Evolutionary conservation across 2,113 vertebrate species (phyloP).

Genomic region (Phalacrocorax aristotelis): DNA sequence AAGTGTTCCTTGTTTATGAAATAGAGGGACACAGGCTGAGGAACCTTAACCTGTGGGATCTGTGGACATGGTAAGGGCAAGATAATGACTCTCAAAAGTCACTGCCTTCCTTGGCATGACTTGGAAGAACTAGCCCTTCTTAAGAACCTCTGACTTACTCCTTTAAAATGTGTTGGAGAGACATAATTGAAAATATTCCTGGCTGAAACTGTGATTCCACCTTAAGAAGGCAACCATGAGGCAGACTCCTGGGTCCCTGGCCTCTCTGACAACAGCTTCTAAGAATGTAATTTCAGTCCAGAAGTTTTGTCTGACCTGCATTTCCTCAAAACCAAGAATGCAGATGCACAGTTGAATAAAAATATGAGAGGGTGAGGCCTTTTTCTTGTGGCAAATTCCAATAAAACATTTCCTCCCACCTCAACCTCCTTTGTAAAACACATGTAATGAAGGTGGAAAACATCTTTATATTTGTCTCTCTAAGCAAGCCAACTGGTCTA

Average conservation of each 20-base stretch:
- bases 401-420: neutral
- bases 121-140: neutral
- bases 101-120: neutral
- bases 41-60: neutral
- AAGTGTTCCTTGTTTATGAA: neutral
- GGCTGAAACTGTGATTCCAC: neutral
- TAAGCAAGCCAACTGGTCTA: neutral
- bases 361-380: neutral
- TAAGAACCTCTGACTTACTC: neutral
- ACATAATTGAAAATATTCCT: neutral
- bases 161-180: neutral
- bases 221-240: neutral
- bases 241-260: neutral
- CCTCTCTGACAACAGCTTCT: neutral
- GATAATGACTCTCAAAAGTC: neutral
- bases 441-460: neutral
- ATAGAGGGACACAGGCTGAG: neutral
- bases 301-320: neutral
- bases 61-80: neutral
- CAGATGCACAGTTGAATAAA: neutral
- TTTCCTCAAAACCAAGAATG: slow-evolving; percentile 17
- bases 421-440: neutral
- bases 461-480: neutral
- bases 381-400: neutral
- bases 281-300: neutral